Evolutionary conservation across 2,113 vertebrate species (phyloP), one percentile per base, ranked within the genome.

Genomic region (Daphoenositta chrysoptera): DNA sequence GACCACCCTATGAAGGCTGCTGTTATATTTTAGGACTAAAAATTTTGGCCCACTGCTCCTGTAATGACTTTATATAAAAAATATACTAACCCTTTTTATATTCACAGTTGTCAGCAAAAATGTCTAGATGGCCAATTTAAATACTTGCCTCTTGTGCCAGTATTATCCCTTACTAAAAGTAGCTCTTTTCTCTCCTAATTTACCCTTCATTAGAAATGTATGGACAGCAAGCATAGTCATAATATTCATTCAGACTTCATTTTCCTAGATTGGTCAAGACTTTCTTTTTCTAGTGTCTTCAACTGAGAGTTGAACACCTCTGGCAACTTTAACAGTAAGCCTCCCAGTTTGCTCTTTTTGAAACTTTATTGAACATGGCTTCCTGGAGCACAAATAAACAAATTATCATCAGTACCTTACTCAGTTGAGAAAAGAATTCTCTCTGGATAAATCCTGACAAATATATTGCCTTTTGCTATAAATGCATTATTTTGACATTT

Each of bases 1-100:
- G 11, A 57, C 1, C 35, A 65, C 5, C 1, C 3, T 10, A 54
- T 20, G 1, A 75, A 63, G 2, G 1, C 1, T 23, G 1, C 1
- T 40, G 6, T 54, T 84, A 13, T 24, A 53, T 76, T 83, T 86
- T 48, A 80, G 4, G 35, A 56, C 2, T 20, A 30, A 30, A 54
- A 45, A 2, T 44, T 77, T 66, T 73, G 21, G 5, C 5, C 7
- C 6, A 26, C 33, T 87, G 16, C 3, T 68, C 5, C 18, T 56
- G 31, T 10, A 84, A 60, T 4, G 4, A 20, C 9, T 2, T 51
- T 68, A 42, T 56, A 8, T 5, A 22, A 42, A 42, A 47, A 11
- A 20, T 23, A n/a, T 4, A 13, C 3, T 1, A 7, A 31, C 24
- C 39, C 18, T 51, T 72, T 81, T 64, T 65, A 5, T 31, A 28